Conservation (phyloP, 1,140 invertebrate genomes). For the Magallana angulata region DNA sequence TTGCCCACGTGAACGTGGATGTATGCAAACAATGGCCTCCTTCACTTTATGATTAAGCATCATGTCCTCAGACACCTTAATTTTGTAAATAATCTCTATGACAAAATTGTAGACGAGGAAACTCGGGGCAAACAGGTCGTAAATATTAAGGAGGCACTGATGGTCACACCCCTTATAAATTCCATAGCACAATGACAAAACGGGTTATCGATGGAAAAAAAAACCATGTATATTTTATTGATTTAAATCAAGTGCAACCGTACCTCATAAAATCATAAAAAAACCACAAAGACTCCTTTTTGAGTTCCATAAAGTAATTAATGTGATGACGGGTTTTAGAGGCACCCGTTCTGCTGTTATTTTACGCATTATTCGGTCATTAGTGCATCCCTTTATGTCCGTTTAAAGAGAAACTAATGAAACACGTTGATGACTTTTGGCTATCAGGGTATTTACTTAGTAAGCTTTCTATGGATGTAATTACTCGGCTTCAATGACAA, state of each 20-base stretch:
- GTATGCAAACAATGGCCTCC: neutral
- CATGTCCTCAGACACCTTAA: constrained; percentile 12
- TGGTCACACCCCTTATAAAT: neutral
- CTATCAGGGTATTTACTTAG: constrained; percentile 29
- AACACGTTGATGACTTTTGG: constrained; percentile 27
- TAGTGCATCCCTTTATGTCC: constrained; percentile 9
- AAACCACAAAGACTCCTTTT: neutral
- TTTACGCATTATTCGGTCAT: constrained; percentile 14
- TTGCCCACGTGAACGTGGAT: neutral
- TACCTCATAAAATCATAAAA: constrained; percentile 37
- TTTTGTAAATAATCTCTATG: neutral
- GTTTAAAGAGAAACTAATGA: constrained; percentile 27
- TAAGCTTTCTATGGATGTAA: constrained; percentile 30
- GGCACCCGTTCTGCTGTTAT: neutral
- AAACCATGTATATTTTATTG: neutral
- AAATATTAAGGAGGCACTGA: neutral
- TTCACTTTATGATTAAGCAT: neutral
- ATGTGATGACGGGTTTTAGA: neutral
- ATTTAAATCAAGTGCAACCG: constrained; percentile 1
- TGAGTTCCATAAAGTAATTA: constrained; percentile 22
- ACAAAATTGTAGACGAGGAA: neutral
- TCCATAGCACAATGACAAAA: neutral
- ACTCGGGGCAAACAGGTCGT: neutral
- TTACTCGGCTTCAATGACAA: constrained; percentile 20
- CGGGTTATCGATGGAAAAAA: neutral